phyloP scores from a whole-genome alignment of 1,140 invertebrate genomes.

The Adelges cooleyi region DNA sequence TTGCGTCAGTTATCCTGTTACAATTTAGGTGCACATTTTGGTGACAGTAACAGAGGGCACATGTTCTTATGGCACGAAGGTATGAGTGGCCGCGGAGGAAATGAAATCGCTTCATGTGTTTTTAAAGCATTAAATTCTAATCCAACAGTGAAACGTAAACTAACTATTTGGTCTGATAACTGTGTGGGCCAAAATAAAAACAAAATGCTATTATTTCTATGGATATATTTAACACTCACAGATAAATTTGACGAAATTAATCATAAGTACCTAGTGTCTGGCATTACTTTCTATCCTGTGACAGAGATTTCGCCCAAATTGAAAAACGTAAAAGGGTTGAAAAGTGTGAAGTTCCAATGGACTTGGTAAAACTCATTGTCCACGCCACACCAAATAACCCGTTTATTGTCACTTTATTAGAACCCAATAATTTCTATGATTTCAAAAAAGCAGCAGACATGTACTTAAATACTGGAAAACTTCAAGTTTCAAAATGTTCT shows the following conservation, averaged over 20 bases:
- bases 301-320: conserved; percentile 28
- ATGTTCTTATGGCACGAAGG: conserved; percentile 31
- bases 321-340: conserved; percentile 26
- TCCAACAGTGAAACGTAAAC: conserved; percentile 8
- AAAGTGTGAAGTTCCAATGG: conserved; percentile 24
- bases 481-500: conserved; percentile 13
- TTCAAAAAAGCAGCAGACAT: conserved; percentile 15
- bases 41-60: conserved; percentile 24
- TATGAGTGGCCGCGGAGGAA: conserved; percentile 27
- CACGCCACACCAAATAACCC: conserved; percentile 12
- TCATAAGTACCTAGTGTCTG: conserved; percentile 30
- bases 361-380: conserved; percentile 23
- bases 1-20: conserved; percentile 30
- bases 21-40: conserved; percentile 31
- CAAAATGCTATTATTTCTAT: conserved; percentile 30
- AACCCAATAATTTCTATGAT: conserved; percentile 24
- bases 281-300: conserved; percentile 13
- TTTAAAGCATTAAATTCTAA: conserved; percentile 3
- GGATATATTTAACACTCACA: conserved; percentile 24
- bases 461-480: conserved; percentile 16
- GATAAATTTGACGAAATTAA: conserved; percentile 29
- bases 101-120: conserved; percentile 31
- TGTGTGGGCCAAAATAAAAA: conserved; percentile 32
- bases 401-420: conserved; percentile 20
- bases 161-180: conserved; percentile 32